Conservation (phyloP, 2,797 vertebrate genomes). For the Kryptopterus vitreolus region DNA sequence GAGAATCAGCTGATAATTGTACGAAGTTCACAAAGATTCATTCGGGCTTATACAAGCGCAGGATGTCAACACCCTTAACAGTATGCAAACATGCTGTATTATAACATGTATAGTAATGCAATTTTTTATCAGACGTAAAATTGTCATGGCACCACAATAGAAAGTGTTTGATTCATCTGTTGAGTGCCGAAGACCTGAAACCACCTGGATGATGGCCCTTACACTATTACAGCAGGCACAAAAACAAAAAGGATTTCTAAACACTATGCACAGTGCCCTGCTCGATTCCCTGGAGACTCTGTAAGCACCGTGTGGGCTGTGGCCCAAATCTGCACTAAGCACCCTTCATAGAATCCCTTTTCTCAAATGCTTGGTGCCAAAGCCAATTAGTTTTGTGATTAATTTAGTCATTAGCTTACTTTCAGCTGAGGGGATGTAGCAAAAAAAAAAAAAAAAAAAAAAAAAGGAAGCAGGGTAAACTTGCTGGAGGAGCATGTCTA, state of each 20-base stretch:
- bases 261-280: neutral
- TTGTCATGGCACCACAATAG: slow-evolving; percentile 38
- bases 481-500: slow-evolving; percentile 58
- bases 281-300: neutral
- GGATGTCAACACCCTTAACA: slow-evolving; percentile 19
- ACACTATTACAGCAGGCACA: neutral
- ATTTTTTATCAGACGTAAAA: slow-evolving; percentile 25
- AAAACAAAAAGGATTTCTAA: slow-evolving; percentile 17
- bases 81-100: neutral
- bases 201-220: slow-evolving; percentile 33
- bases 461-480: neutral
- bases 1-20: neutral
- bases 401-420: slow-evolving; percentile 20
- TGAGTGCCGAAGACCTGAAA: slow-evolving; percentile 22
- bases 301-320: neutral
- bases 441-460: neutral
- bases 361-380: slow-evolving; percentile 34
- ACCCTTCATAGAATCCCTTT: slow-evolving; percentile 24
- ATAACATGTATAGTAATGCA: slow-evolving; percentile 27
- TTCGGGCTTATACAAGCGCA: neutral
- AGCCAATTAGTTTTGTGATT: slow-evolving; percentile 40
- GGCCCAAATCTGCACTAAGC: slow-evolving; percentile 13
- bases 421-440: slow-evolving; percentile 23
- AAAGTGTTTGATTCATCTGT: slow-evolving; percentile 32
- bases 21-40: neutral